Base-by-base conservation (phyloP, 2,113 vertebrate genomes). In the Chauna torquata region DNA sequence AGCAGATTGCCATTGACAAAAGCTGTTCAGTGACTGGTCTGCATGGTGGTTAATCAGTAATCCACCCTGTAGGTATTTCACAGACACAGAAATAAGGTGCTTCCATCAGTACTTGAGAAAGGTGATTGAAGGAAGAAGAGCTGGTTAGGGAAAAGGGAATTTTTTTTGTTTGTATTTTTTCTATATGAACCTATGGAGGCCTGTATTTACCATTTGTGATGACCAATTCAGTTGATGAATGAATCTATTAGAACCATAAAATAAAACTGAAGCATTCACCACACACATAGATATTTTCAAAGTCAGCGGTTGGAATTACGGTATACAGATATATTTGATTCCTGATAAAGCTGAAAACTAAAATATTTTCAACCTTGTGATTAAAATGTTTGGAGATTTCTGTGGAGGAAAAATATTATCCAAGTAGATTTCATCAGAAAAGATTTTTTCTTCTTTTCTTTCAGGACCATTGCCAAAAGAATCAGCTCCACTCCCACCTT, bases 1-100 rank as follows among this genome's bases (percentile, higher is more conserved):
- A 49, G 99, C 98, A 5, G 99, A 99, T 32, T 99, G 99, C 99
- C 99, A 99, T 94, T 99, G 99, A 75, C 99, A 99, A 96, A 99
- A 99, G 82, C 99, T 99, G 96, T 99, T 99, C 86, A 99, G 98
- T 42, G 99, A 99, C 94, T 99, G 99, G 98, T 99, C 99, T 1
- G 99, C 99, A 0, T 99, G 99, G 91, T 99, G 99, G 96, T 98
- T 99, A 96, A 99, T 99, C 97, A 98, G 90, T 57, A 99, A 95
- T 79, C 99, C 99, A 40, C 99, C 95, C 99, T 99, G 94, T 1
- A 83, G 86, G 90, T 86, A 97, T 84, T 45, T 74, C 82, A 96
- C 27, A 83, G 65, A 82, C 50, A 96, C n/a, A 95, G 83, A 85
- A 54, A 88, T 25, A 89, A 82, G 69, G 61, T 38, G 69, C n/a